Evolutionary conservation across 2,113 vertebrate genomes (phyloP).

Genomic region (Ammospiza caudacuta): DNA sequence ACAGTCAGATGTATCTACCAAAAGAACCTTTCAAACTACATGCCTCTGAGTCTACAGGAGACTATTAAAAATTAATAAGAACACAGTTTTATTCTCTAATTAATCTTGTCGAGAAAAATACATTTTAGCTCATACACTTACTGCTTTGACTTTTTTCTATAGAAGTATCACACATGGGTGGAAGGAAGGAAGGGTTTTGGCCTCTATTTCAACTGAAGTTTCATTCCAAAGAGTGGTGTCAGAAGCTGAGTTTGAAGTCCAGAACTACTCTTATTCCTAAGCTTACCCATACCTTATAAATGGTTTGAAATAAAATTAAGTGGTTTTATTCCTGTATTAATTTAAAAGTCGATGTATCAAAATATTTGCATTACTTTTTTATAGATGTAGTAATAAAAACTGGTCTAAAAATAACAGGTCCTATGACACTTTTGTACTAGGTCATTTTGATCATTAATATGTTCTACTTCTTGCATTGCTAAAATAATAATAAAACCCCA

Average conservation of each 20-base stretch:
- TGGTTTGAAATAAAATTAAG: neutral
- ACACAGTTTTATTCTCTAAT: neutral
- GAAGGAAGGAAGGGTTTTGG: neutral
- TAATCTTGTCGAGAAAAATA: neutral
- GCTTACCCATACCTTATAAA: neutral
- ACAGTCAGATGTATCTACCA: neutral
- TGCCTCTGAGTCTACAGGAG: neutral
- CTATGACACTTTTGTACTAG: neutral
- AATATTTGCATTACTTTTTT: constrained; percentile 37
- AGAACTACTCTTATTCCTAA: neutral
- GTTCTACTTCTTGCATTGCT: neutral
- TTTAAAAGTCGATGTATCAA: neutral
- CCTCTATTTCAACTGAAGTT: neutral
- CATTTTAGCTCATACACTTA: neutral
- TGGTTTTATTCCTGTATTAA: neutral
- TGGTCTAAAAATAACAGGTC: neutral
- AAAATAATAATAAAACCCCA: neutral
- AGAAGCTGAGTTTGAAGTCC: neutral
- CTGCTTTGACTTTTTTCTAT: neutral
- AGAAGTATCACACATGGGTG: fast-evolving
- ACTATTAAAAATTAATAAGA: neutral
- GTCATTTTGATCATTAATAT: neutral
- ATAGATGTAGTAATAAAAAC: neutral
- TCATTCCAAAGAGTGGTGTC: neutral
- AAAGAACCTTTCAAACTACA: fast-evolving